Evolutionary conservation across 2,113 vertebrate genomes (phyloP).

Genomic region (Trachemys scripta): DNA sequence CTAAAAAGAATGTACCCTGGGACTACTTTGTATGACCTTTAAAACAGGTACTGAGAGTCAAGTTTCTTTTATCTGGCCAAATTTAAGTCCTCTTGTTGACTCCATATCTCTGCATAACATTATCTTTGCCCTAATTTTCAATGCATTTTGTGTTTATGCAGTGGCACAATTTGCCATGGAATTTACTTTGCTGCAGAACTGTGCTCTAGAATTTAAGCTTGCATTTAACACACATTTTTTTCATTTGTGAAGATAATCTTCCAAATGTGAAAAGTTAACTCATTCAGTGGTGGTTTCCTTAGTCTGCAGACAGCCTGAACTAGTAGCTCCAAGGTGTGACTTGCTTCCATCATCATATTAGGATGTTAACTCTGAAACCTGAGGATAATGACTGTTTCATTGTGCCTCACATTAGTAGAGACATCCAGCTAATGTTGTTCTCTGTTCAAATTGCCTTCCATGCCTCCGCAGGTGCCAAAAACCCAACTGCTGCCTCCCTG

Average conservation of each 20-base stretch:
- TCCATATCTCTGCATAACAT: conserved; percentile 1
- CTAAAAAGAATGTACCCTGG: not conserved
- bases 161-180: not conserved
- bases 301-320: not conserved
- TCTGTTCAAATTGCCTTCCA: not conserved
- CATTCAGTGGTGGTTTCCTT: not conserved
- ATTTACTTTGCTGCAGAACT: not conserved
- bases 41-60: not conserved
- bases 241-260: conserved; percentile 1
- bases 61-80: not conserved
- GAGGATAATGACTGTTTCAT: not conserved
- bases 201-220: not conserved
- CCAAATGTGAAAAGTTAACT: not conserved
- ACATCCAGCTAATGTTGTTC: not conserved
- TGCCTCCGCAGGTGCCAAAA: not conserved
- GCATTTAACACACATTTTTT: not conserved
- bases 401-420: not conserved
- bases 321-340: not conserved
- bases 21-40: not conserved
- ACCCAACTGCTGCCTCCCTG: not conserved
- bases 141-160: conserved; percentile 8
- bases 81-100: not conserved
- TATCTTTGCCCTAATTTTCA: not conserved
- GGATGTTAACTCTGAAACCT: not conserved
- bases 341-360: not conserved